These are phyloP conservation scores for Planiliza haematocheilus DNA, from an alignment of 2,113 vertebrate species.

Conservation along the genomic window DNA sequence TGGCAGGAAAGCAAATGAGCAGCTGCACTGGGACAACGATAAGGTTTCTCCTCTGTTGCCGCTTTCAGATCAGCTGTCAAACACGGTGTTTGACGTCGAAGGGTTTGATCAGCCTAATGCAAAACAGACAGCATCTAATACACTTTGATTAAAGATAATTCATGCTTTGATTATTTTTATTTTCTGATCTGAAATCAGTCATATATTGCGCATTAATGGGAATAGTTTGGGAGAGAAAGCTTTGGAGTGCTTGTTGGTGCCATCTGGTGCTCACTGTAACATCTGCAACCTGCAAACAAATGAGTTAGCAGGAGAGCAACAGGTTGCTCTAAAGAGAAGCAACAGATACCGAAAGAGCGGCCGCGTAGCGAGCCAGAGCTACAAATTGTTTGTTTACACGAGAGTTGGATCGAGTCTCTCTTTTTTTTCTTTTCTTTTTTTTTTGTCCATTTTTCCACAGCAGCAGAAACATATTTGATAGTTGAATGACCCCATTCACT, in stretches of 20 bases:
- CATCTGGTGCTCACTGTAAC: slow-evolving; percentile 49
- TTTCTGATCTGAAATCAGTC: not conserved
- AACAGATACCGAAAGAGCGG: not conserved
- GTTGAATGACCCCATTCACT: slow-evolving; percentile 20
- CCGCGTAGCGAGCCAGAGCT: slow-evolving; percentile 4
- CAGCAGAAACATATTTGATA: not conserved
- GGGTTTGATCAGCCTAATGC: too few species aligned
- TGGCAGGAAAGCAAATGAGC: too few species aligned
- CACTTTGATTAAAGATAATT: too few species aligned
- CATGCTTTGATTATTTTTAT: too few species aligned
- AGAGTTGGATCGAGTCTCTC: slow-evolving; percentile 8
- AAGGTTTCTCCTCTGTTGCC: too few species aligned
- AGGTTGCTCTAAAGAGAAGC: not conserved
- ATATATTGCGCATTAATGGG: not conserved
- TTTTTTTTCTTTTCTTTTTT: not conserved
- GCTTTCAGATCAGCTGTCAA: too few species aligned
- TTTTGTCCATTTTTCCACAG: slow-evolving; percentile 21
- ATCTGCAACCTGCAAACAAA: not conserved
- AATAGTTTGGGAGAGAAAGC: not conserved
- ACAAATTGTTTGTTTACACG: slow-evolving; percentile 19
- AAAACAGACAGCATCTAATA: too few species aligned
- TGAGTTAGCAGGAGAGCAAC: too few species aligned
- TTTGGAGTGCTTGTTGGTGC: slow-evolving; percentile 42
- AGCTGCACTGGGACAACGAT: too few species aligned
- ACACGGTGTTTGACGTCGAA: too few species aligned